Conservation (phyloP, 1,140 invertebrate species). For the Calliopsis andreniformis region DNA sequence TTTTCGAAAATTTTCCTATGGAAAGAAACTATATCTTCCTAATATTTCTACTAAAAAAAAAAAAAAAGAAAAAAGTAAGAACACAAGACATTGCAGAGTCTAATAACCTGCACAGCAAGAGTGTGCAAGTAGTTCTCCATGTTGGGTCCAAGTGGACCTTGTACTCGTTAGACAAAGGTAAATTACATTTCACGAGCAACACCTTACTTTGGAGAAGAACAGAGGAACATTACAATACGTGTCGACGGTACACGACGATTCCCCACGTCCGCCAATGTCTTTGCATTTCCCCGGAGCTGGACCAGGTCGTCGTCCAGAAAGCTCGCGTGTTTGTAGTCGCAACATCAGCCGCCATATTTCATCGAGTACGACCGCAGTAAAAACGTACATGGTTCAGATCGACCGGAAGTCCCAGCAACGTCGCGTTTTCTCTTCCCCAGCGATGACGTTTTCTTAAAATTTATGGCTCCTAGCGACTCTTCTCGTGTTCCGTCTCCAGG, state of each 20-base stretch:
- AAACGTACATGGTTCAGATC: slow-evolving; percentile 31
- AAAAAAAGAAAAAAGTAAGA: no score
- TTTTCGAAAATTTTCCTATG: no score
- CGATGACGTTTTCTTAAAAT: slow-evolving; percentile 25
- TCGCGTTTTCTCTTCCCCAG: slow-evolving; percentile 25
- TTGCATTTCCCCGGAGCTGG: background rate
- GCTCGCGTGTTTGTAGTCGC: slow-evolving; percentile 3
- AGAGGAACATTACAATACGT: slow-evolving; percentile 9
- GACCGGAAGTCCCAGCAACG: slow-evolving; percentile 34
- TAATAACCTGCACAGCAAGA: no score
- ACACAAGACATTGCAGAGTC: no score
- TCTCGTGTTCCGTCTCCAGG: background rate
- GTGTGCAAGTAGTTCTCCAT: no score
- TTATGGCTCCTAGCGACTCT: slow-evolving; percentile 30
- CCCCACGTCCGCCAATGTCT: background rate
- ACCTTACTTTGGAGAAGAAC: no score
- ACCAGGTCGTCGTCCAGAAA: background rate
- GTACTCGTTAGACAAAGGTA: no score
- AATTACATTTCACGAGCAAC: no score
- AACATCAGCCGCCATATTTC: slow-evolving; percentile 35
- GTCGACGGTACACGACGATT: background rate
- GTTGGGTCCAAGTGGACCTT: no score
- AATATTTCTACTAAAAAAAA: no score
- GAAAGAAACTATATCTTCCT: no score
- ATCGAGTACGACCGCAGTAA: slow-evolving; percentile 25